Evolutionary conservation across 2,797 vertebrate genomes (phyloP), one percentile per base, ranked within the genome.

Genomic region (Gila robusta): DNA sequence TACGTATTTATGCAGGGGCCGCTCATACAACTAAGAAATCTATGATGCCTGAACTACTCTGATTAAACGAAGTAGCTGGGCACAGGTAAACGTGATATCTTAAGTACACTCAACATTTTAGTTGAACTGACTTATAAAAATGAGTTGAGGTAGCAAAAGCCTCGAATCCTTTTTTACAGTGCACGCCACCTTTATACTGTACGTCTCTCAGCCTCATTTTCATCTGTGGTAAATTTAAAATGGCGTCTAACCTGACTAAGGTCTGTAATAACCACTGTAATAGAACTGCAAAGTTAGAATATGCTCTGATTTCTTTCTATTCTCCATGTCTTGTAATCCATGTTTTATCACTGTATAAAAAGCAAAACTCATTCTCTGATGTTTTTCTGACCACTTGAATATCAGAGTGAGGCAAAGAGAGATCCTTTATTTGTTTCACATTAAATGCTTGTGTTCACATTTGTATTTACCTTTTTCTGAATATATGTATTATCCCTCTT

Each of bases 401-500:
- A 19, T 23, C 8, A 41, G 9, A 12, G 3, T 73, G 21, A 47
- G 71, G 23, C 41, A 17, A n/a, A 73, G 23, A n/a, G 41, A n/a
- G n/a, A 26, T 73, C 1, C 3, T 32, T 28, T 52, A 52, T 74
- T 52, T 74, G 70, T n/a, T 59, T 59, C 59, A 39, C 12, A 10
- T 37, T 37, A 44, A 11, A 79, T 28, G 32, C 35, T 62, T 14
- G 12, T 16, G 74, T n/a, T 35, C 54, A 79, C 12, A 37, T 79
- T 41, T 59, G 11, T 62, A 21, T 78, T 76, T 76, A 39, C 74
- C 35, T 79, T 79, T 26, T 71, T 21, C 64, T 80, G 37, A 84
- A 80, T 81, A 73, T 74, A 44, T 85, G 28, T 81, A 71, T 85
- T 49, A 47, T 39, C 44, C 74, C n/a, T 49, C 32, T 72, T 37